Percentiles rank a stretch among this genome's conserved stretches.
phyloP scores from a whole-genome alignment of 2,888 invertebrate genomes.

The Ormyrus nitidulus region DNA sequence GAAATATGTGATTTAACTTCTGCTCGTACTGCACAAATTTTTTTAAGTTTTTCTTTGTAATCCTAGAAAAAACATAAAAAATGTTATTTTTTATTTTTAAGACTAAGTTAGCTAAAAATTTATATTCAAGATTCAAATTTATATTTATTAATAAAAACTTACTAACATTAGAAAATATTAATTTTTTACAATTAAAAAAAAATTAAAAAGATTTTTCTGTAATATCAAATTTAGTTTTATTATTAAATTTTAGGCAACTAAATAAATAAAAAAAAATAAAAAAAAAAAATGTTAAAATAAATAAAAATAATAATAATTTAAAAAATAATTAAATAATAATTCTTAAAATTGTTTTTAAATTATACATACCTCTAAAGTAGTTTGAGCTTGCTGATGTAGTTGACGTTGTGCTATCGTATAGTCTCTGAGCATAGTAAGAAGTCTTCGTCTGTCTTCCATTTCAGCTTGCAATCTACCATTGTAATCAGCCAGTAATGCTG shows the following conservation, averaged over 20 bases:
- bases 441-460: conserved; percentile 91
- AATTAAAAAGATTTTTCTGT: background rate
- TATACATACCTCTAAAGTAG: conserved; percentile 85
- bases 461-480: conserved; percentile 91
- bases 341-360: too few relatives aligned
- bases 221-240: background rate
- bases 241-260: background rate
- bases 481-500: conserved; percentile 90
- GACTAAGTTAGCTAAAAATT: background rate
- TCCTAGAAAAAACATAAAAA: conserved; percentile 81
- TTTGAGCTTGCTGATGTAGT: conserved; percentile 89
- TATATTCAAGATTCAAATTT: background rate
- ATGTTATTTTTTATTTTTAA: background rate
- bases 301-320: background rate
- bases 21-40: conserved; percentile 89
- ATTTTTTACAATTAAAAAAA: conserved; percentile 9
- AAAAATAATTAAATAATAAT: conserved; percentile 53
- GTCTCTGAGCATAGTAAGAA: conserved; percentile 91
- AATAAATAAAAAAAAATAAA: background rate
- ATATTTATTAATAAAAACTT: background rate
- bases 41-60: conserved; percentile 91
- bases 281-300: background rate
- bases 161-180: conserved; percentile 1
- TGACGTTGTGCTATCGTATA: conserved; percentile 92
- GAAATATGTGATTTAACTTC: conserved; percentile 95